Percentiles rank a stretch among this genome's conserved stretches.
These are phyloP conservation scores for Grallaria varia DNA, from an alignment of 2,113 vertebrate genomes.

Conservation along the genomic window DNA sequence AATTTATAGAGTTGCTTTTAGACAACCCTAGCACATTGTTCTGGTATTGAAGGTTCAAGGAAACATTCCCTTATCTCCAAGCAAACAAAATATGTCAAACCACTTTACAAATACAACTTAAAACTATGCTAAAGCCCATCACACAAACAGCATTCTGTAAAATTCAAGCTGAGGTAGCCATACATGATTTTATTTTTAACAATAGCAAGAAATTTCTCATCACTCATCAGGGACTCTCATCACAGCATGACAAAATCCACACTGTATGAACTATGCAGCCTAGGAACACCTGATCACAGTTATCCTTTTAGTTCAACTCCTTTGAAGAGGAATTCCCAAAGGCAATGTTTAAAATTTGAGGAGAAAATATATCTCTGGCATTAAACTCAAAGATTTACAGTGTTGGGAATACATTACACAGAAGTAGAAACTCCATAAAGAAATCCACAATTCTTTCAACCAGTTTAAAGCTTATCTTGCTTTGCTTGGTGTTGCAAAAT, in stretches of 20 bases:
- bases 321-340: constrained; percentile 15
- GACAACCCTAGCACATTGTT: background rate
- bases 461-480: constrained; percentile 13
- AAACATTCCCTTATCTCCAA: background rate
- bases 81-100: background rate
- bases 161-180: background rate
- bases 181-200: background rate
- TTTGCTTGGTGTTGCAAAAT: background rate
- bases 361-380: constrained; percentile 4
- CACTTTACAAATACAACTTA: background rate
- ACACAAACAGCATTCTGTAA: background rate
- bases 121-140: background rate
- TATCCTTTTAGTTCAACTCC: background rate
- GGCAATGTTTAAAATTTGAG: background rate
- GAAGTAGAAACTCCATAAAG: background rate
- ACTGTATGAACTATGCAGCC: background rate
- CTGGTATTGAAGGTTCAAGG: background rate
- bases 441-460: background rate
- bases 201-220: background rate
- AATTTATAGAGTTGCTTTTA: background rate
- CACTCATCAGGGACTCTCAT: background rate
- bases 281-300: constrained; percentile 16
- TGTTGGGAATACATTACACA: background rate
- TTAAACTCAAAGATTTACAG: background rate
- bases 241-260: background rate